Evolutionary conservation across 2,888 invertebrate genomes (phyloP).

Genomic region (Heterodera filipjevi): DNA sequence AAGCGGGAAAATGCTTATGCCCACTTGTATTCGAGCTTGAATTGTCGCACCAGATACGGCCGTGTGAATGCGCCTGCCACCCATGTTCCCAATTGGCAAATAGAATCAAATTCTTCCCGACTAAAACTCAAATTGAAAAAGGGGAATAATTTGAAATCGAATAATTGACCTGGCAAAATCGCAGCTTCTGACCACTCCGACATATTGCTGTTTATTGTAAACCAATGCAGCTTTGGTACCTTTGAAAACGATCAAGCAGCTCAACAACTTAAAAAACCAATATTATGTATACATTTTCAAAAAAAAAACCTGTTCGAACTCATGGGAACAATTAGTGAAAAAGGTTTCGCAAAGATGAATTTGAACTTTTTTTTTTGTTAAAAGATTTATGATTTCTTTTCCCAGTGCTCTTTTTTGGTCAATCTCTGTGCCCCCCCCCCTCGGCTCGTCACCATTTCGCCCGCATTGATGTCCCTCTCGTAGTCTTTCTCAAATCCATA

Average conservation of each 20-base stretch:
- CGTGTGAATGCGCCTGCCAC: neutral
- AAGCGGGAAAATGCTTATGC: neutral
- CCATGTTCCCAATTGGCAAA: neutral
- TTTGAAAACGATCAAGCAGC: neutral
- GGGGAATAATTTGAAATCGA: too few species aligned
- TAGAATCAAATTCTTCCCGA: neutral
- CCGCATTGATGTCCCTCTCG: neutral
- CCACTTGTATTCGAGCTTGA: neutral
- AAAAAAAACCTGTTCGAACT: neutral
- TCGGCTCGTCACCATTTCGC: neutral
- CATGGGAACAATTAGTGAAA: too few species aligned
- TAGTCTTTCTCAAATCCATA: constrained; percentile 2
- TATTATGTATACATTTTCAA: neutral
- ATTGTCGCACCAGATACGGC: neutral
- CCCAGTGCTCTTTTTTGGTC: too few species aligned
- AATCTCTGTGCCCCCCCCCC: neutral
- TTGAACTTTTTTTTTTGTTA: too few species aligned
- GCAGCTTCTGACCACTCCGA: neutral
- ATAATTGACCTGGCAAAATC: neutral
- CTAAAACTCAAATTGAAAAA: neutral
- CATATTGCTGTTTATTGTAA: neutral
- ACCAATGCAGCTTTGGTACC: neutral
- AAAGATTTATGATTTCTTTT: too few species aligned
- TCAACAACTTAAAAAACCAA: neutral
- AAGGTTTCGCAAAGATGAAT: too few species aligned